A percentile compares a stretch with the other conserved stretches of the same genome.
phyloP scores from a whole-genome alignment of 2,797 vertebrate species.

The Jordanella pulchra region DNA sequence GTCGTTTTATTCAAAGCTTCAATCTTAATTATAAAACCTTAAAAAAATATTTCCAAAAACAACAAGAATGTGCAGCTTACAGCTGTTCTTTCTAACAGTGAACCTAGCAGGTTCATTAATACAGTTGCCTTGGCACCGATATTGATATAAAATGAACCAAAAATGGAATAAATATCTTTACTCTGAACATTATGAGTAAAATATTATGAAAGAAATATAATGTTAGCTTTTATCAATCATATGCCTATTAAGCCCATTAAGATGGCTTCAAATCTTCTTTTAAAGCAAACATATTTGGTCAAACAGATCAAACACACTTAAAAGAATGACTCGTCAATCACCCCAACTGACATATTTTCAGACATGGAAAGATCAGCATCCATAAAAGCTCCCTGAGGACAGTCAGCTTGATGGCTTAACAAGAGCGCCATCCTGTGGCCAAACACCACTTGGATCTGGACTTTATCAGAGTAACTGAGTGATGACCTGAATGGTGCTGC shows the following conservation, averaged over 20 bases:
- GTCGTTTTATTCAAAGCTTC: too few species aligned
- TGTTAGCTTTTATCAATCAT: background rate
- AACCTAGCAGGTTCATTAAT: too few species aligned
- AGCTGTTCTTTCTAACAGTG: too few species aligned
- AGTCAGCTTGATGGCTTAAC: constrained; percentile 57
- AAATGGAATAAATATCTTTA: background rate
- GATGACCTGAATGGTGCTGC: background rate
- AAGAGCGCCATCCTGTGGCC: constrained; percentile 83
- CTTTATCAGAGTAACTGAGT: background rate
- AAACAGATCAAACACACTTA: background rate
- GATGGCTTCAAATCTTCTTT: background rate
- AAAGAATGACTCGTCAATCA: background rate
- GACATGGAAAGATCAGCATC: background rate
- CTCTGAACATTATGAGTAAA: background rate
- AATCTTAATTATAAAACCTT: too few species aligned
- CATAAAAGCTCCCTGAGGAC: background rate
- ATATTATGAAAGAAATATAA: background rate
- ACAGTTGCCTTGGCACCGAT: background rate
- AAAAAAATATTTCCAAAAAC: too few species aligned
- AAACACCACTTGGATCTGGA: constrained; percentile 21
- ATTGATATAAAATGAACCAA: background rate
- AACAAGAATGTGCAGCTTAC: too few species aligned
- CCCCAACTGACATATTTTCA: background rate
- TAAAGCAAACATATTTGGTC: background rate
- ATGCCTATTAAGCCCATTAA: background rate